These are phyloP conservation scores for Ploceus nigricollis DNA, from an alignment of 2,113 vertebrate genomes.

Conservation along the genomic window DNA sequence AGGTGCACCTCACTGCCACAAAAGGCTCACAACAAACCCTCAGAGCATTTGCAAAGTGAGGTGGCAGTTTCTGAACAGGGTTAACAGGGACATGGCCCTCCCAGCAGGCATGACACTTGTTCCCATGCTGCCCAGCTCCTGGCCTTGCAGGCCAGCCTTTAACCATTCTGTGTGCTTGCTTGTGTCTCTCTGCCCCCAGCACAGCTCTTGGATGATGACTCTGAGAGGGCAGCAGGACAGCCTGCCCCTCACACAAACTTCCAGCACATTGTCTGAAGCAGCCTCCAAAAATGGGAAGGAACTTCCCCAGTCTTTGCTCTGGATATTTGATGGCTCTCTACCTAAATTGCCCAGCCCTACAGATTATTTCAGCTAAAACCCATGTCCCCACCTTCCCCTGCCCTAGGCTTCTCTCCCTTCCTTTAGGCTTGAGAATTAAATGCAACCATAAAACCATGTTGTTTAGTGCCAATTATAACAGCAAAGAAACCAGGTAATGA, in stretches of 20 bases:
- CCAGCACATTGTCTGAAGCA: background rate
- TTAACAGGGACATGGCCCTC: background rate
- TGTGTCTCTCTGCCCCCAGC: background rate
- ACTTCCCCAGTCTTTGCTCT: fast-evolving
- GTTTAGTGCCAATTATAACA: background rate
- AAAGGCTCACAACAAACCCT: background rate
- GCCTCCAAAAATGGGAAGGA: background rate
- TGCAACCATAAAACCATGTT: background rate
- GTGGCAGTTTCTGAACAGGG: background rate
- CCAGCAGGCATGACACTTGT: background rate
- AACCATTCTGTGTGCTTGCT: background rate
- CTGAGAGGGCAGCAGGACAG: background rate
- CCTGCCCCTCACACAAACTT: background rate
- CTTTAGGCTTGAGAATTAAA: background rate
- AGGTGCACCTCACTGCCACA: fast-evolving
- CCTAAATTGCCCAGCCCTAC: background rate
- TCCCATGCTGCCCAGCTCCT: background rate
- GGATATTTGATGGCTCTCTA: background rate
- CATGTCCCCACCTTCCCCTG: background rate
- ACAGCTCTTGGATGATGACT: background rate
- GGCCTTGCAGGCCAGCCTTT: background rate
- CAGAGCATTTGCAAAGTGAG: background rate
- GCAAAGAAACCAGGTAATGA: background rate
- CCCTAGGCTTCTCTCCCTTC: background rate
- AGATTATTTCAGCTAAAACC: background rate